Evolutionary conservation across 2,113 vertebrate genomes (phyloP).

Genomic region (Corapipo altera): DNA sequence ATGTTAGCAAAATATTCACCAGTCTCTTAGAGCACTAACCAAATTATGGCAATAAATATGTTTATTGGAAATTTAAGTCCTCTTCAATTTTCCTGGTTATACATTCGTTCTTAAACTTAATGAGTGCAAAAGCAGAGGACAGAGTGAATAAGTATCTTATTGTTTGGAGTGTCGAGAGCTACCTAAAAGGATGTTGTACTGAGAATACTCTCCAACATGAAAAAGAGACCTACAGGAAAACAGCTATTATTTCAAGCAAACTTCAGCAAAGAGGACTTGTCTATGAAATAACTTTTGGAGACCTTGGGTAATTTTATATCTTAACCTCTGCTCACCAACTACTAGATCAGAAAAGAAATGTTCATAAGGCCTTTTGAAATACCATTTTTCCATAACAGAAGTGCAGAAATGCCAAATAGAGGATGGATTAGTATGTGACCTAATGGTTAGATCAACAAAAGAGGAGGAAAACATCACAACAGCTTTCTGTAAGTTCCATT

Average conservation of each 20-base stretch:
- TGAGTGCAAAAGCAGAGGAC: neutral
- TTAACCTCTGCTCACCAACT: neutral
- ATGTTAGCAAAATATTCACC: neutral
- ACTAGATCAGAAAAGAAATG: neutral
- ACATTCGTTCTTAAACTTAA: neutral
- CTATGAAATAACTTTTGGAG: neutral
- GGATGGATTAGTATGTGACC: neutral
- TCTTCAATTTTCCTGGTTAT: neutral
- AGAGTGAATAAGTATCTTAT: neutral
- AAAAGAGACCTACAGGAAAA: neutral
- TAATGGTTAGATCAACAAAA: neutral
- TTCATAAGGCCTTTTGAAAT: neutral
- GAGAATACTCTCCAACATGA: neutral
- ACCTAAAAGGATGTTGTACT: neutral
- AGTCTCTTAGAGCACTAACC: neutral
- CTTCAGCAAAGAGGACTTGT: neutral
- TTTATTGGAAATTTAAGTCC: neutral
- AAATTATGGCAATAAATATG: neutral
- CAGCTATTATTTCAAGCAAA: neutral
- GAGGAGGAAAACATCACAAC: neutral
- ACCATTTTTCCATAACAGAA: neutral
- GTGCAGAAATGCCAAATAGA: neutral
- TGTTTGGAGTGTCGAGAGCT: neutral
- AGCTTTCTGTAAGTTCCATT: conserved; percentile 9
- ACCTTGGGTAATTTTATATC: neutral